Base-by-base conservation (phyloP, 2,797 vertebrate species). In the Mus minutoides region DNA sequence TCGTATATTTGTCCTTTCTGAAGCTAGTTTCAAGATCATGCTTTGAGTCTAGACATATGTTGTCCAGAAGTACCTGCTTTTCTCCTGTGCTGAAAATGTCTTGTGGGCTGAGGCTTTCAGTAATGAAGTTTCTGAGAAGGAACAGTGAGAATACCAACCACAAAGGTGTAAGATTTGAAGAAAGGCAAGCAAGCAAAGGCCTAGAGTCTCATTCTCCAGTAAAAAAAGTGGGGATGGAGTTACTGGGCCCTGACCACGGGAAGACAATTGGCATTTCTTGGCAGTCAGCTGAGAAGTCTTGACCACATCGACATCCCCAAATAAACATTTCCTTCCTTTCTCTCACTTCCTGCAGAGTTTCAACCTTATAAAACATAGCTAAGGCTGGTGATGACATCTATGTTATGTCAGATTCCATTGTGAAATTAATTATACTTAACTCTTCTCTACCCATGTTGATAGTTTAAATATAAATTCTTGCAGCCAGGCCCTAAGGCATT, bases 401-500 rank as follows among this genome's bases (percentile, higher is more conserved):
- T 67, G 46, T 73, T 64, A 96, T 46, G 14, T 80, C 58, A 88
- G 46, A 91, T 80, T n/a, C 52, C 7, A 49, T 92, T 92, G 43
- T 82, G 94, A 75, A 96, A 75, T 94, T 22, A 67, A 56, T 89
- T 94, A 82, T 34, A 26, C 12, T 71, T 96, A 83, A 83, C n/a
- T 77, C 94, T 76, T 93, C 10, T 71, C 10, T 88, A 93, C 58
- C 94, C 62, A 90, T 62, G 37, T 90, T 92, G 58, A 90, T 52
- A 89, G 1, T 19, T 75, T 86, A 96, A 96, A 43, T 90, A 64
- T 46, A 92, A 94, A 85, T 92, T 69, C 90, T 77, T 92, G 92
- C 19, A 76, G 22, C 54, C 22, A 5, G 9, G 56, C 78, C 78
- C 52, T 89, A 64, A 73, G 26, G 34, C 12, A 67, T 31, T 93